phyloP scores from a whole-genome alignment of 2,888 invertebrate genomes.

The Drosophila meridiana region DNA sequence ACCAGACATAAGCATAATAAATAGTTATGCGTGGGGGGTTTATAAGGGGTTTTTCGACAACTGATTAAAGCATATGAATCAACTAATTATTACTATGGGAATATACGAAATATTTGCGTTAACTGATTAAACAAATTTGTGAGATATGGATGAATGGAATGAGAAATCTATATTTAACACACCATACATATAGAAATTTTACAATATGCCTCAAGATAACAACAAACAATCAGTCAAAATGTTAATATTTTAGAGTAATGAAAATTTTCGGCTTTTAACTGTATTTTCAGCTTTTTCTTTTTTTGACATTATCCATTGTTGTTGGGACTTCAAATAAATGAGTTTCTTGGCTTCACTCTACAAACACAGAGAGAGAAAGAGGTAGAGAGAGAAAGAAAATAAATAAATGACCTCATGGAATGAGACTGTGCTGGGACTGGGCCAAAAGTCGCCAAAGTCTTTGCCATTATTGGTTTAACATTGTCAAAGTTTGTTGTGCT shows the following conservation, averaged over 20 bases:
- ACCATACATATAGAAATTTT: not conserved
- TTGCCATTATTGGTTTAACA: constrained; percentile 57
- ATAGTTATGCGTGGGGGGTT: not conserved
- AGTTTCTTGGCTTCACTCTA: constrained; percentile 32
- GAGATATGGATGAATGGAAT: not conserved
- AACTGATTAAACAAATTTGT: constrained; percentile 2
- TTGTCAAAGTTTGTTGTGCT: constrained; percentile 42
- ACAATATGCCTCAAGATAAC: not conserved
- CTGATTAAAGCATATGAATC: constrained; percentile 13
- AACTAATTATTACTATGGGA: constrained; percentile 10
- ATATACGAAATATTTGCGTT: not conserved
- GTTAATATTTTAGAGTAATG: not conserved
- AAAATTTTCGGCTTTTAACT: not conserved
- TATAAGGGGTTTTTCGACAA: constrained; percentile 13
- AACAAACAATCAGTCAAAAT: not conserved
- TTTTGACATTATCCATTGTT: constrained; percentile 1
- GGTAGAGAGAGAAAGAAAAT: not conserved
- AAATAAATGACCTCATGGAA: constrained; percentile 22
- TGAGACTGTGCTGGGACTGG: constrained; percentile 6
- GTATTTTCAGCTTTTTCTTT: not conserved
- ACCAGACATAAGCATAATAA: not conserved
- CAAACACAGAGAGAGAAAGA: not conserved
- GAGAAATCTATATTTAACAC: not conserved
- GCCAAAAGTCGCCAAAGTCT: constrained; percentile 30
- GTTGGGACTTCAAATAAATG: constrained; percentile 47